Conservation (phyloP, 2,113 vertebrate genomes). For the Lampris incognitus region DNA sequence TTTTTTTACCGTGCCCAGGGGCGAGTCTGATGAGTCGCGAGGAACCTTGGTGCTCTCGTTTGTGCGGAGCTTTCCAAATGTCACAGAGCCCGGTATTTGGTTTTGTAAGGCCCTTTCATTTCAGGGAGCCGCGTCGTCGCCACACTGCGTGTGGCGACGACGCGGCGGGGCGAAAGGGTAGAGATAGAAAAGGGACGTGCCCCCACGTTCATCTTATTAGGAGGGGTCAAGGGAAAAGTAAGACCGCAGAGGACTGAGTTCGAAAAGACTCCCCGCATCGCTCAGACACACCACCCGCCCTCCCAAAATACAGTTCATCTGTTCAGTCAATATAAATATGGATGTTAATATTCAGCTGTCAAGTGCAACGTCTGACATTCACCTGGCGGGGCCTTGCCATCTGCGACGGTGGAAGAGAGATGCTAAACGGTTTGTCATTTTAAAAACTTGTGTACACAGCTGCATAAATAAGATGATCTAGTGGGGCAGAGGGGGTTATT, state of each 20-base stretch:
- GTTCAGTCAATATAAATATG: constrained; percentile 19
- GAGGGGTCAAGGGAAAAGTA: constrained; percentile 21
- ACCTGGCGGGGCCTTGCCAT: neutral
- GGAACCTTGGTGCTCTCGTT: constrained; percentile 70
- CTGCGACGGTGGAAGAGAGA: constrained; percentile 4
- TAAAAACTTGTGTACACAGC: constrained; percentile 3
- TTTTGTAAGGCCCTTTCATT: constrained; percentile 63
- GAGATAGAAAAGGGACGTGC: constrained; percentile 17
- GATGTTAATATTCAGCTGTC: neutral
- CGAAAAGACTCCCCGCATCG: constrained; percentile 29
- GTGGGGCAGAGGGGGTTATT: constrained; percentile 1
- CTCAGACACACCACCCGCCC: neutral
- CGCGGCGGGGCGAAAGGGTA: constrained; percentile 36
- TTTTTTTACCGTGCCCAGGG: constrained; percentile 59
- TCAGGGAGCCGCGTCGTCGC: constrained; percentile 42
- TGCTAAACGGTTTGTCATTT: neutral
- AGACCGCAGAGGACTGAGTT: neutral
- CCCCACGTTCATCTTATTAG: constrained; percentile 32
- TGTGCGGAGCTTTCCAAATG: constrained; percentile 71
- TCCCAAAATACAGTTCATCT: neutral
- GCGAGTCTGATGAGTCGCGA: constrained; percentile 65
- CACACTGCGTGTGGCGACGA: constrained; percentile 48
- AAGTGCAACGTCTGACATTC: neutral
- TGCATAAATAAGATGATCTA: neutral
- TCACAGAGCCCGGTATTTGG: constrained; percentile 66